Percentiles rank a stretch among this genome's conserved stretches.
Evolutionary conservation across 2,113 vertebrate genomes (phyloP).

Genomic region (Odontophorus gujanensis): DNA sequence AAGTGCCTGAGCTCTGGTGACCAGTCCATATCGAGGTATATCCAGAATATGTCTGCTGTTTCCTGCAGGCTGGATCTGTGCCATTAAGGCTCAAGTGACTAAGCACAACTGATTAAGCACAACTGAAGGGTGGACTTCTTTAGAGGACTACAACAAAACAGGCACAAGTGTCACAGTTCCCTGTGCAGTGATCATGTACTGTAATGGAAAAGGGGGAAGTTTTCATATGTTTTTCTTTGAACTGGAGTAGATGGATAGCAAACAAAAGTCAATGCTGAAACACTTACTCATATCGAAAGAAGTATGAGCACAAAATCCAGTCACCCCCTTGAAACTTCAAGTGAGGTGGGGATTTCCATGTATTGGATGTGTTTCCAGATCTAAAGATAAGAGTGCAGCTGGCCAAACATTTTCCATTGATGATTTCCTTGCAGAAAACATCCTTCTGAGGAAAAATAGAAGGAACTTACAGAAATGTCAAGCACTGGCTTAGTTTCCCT

Average conservation of each 20-base stretch:
- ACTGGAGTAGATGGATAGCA: slow-evolving; percentile 11
- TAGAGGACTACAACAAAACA: background rate
- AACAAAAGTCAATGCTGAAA: slow-evolving; percentile 41
- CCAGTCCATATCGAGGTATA: fast-evolving
- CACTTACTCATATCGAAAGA: slow-evolving; percentile 13
- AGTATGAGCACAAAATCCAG: slow-evolving; percentile 26
- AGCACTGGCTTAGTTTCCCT: background rate
- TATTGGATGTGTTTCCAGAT: slow-evolving; percentile 69
- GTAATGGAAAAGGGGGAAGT: background rate
- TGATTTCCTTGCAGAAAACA: slow-evolving; percentile 64
- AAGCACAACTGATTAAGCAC: too few species aligned
- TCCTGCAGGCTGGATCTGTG: slow-evolving; percentile 30
- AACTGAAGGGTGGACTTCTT: fast-evolving
- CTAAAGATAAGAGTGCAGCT: slow-evolving; percentile 64
- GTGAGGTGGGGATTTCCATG: slow-evolving; percentile 71
- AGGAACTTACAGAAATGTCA: background rate
- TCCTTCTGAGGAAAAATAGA: slow-evolving; percentile 18
- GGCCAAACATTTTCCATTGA: slow-evolving; percentile 69
- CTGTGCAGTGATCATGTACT: background rate
- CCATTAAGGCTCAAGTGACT: too few species aligned
- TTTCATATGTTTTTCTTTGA: slow-evolving; percentile 8
- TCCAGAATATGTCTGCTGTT: background rate
- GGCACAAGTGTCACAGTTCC: fast-evolving
- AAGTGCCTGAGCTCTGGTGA: background rate
- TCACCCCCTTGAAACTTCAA: slow-evolving; percentile 44